Percentiles rank a stretch among this genome's conserved stretches.
Evolutionary conservation across 2,797 vertebrate genomes (phyloP).

Genomic region (Luscinia luscinia): DNA sequence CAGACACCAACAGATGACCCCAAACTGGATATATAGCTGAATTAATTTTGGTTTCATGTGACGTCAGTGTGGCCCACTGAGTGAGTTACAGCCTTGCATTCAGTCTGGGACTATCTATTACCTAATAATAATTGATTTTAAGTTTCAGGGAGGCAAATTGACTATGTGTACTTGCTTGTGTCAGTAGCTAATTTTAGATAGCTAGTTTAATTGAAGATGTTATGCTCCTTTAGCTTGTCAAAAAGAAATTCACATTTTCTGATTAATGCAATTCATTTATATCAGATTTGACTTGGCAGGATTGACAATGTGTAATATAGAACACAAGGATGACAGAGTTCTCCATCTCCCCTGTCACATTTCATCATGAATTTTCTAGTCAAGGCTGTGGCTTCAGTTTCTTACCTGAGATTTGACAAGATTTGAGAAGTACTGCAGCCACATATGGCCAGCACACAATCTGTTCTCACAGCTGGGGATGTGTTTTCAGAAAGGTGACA

Average conservation of each 20-base stretch:
- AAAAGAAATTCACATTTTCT: slow-evolving; percentile 77
- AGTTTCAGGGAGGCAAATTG: slow-evolving; percentile 67
- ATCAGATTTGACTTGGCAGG: slow-evolving; percentile 77
- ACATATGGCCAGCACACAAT: neutral
- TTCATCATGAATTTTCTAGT: slow-evolving; percentile 74
- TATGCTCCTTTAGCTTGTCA: slow-evolving; percentile 77
- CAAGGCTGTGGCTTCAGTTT: slow-evolving; percentile 70
- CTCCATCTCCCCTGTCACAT: slow-evolving; percentile 74
- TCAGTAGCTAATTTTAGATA: slow-evolving; percentile 77
- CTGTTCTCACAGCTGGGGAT: slow-evolving; percentile 14
- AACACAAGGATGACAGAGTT: slow-evolving; percentile 73
- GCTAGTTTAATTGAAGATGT: slow-evolving; percentile 75
- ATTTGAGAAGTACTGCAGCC: slow-evolving; percentile 41
- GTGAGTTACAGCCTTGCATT: slow-evolving; percentile 59
- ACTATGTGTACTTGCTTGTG: slow-evolving; percentile 69
- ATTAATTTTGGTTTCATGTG: slow-evolving; percentile 58
- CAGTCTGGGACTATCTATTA: slow-evolving; percentile 61
- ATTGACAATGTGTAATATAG: slow-evolving; percentile 69
- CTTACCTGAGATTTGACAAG: slow-evolving; percentile 67
- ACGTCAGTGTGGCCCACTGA: slow-evolving; percentile 38
- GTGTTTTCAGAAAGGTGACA: slow-evolving; percentile 3
- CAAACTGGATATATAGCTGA: slow-evolving; percentile 32
- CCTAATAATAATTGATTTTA: slow-evolving; percentile 68
- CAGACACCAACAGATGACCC: neutral
- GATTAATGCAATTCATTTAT: slow-evolving; percentile 79